Percentiles rank a stretch among this genome's conserved stretches.
These are phyloP conservation scores for Leistus spinibarbis DNA, from an alignment of 2,888 invertebrate species.

Conservation along the genomic window DNA sequence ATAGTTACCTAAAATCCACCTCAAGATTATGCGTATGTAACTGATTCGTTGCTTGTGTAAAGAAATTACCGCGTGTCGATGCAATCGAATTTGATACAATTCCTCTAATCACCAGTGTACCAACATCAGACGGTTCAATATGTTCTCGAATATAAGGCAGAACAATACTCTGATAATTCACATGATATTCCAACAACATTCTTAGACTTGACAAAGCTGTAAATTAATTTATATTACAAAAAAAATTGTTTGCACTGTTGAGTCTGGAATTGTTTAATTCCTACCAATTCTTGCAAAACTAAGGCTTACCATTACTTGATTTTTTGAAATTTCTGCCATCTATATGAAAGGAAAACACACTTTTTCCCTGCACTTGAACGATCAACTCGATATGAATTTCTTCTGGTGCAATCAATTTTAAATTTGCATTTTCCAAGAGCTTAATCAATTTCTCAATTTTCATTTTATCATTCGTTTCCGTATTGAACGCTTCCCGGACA, in stretches of 20 bases:
- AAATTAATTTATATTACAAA: constrained; percentile 13
- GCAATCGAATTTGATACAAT: constrained; percentile 63
- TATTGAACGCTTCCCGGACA: constrained; percentile 56
- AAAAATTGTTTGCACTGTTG: too few relatives aligned
- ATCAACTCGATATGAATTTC: constrained; percentile 72
- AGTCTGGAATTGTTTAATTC: too few relatives aligned
- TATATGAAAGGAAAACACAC: constrained; percentile 69
- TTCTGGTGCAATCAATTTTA: constrained; percentile 55
- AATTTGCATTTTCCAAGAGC: constrained; percentile 57
- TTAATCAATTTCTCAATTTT: constrained; percentile 62
- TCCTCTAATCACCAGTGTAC: constrained; percentile 64
- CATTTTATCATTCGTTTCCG: constrained; percentile 58
- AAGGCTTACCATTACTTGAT: constrained; percentile 65
- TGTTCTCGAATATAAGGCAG: constrained; percentile 63
- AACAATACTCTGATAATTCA: constrained; percentile 62
- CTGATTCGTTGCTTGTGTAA: constrained; percentile 62
- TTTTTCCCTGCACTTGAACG: constrained; percentile 69
- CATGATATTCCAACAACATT: constrained; percentile 54
- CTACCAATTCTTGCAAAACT: not conserved
- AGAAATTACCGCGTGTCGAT: constrained; percentile 73
- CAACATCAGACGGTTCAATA: constrained; percentile 64
- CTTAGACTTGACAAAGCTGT: constrained; percentile 9
- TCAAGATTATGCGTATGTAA: constrained; percentile 67
- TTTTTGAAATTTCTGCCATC: constrained; percentile 69
- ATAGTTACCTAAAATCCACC: constrained; percentile 62